phyloP scores from a whole-genome alignment of 37 sponge, comb jelly and placozoan genomes.

The Lycopodina hypogea region DNA sequence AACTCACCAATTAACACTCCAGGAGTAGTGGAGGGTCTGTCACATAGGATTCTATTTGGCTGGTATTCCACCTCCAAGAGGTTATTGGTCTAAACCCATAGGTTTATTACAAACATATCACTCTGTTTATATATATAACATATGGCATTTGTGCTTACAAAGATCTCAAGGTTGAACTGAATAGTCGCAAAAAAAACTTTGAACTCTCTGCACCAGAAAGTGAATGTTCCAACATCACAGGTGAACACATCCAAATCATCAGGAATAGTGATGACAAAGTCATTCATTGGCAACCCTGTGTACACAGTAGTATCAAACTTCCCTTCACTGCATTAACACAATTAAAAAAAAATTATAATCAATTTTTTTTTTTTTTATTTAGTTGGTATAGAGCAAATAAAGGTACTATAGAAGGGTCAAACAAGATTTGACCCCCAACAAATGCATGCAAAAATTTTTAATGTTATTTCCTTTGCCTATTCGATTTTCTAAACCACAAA shows the following conservation, averaged over 20 bases:
- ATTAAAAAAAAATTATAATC: not conserved
- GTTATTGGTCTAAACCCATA: constrained; percentile 6
- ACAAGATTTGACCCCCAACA: too few species aligned
- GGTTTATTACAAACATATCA: not conserved
- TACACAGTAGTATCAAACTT: not conserved
- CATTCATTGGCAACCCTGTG: not conserved
- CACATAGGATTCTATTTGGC: not conserved
- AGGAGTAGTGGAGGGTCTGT: constrained; percentile 9
- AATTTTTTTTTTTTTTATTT: too few species aligned
- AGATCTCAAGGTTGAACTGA: not conserved
- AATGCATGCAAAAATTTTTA: too few species aligned
- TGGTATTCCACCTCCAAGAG: not conserved
- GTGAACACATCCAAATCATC: constrained; percentile 6
- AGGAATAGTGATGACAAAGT: constrained; percentile 10
- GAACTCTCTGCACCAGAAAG: not conserved
- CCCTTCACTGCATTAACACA: not conserved
- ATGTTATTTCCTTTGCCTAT: too few species aligned
- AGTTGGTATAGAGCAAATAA: too few species aligned
- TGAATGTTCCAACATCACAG: constrained; percentile 13
- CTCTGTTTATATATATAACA: not conserved
- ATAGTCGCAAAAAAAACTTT: not conserved
- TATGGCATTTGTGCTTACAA: not conserved
- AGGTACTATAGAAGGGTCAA: too few species aligned
- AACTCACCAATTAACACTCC: constrained; percentile 18
- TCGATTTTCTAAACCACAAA: too few species aligned